These are phyloP conservation scores for Actenoides hombroni DNA, from an alignment of 2,113 vertebrate genomes.

Conservation along the genomic window DNA sequence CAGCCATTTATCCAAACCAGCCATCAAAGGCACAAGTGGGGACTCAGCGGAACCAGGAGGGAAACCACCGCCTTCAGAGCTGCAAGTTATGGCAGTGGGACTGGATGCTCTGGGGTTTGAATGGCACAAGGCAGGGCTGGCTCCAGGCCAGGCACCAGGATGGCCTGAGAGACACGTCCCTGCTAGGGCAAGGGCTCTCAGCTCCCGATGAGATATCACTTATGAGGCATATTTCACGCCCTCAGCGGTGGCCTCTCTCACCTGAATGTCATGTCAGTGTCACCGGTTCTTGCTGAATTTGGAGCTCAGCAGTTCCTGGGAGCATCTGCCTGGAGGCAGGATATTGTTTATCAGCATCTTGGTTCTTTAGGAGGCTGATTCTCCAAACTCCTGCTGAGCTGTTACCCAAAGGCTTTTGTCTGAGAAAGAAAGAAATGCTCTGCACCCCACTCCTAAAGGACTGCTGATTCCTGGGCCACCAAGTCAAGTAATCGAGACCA, in stretches of 20 bases:
- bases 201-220: neutral
- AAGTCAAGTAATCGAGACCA: neutral
- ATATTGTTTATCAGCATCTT: conserved; percentile 35
- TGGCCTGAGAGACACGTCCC: neutral
- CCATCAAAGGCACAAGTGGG: neutral
- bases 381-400: neutral
- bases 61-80: rapidly evolving
- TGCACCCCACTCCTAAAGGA: neutral
- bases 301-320: conserved; percentile 48
- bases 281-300: neutral
- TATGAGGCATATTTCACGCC: conserved; percentile 36
- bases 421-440: neutral
- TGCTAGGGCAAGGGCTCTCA: neutral
- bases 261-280: conserved; percentile 23
- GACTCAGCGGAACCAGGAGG: rapidly evolving
- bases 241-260: neutral
- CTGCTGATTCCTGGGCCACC: neutral
- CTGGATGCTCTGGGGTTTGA: neutral
- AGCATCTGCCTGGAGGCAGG: conserved; percentile 17
- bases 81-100: rapidly evolving
- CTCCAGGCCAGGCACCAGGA: neutral
- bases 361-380: neutral
- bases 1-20: neutral
- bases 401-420: neutral
- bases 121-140: neutral